phyloP scores from a whole-genome alignment of 2,888 invertebrate genomes.

The Conomelus anceps region DNA sequence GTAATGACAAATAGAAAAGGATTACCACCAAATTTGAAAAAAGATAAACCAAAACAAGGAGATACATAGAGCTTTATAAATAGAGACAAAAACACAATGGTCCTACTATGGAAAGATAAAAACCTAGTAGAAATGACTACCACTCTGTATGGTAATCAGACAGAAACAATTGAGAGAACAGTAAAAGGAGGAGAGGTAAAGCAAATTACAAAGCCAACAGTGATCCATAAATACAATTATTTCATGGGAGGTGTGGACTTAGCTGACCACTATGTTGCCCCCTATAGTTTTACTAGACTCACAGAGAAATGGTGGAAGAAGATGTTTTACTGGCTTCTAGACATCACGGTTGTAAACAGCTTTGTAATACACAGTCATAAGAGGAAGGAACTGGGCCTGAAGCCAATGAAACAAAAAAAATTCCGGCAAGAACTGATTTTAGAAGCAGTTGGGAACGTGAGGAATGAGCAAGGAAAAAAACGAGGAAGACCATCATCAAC shows the following conservation, averaged over 20 bases:
- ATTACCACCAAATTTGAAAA: neutral
- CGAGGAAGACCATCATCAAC: neutral
- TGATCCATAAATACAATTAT: neutral
- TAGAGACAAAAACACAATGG: no score
- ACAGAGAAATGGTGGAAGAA: neutral
- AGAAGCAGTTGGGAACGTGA: neutral
- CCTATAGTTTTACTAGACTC: neutral
- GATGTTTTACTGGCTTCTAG: neutral
- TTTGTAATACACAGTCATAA: neutral
- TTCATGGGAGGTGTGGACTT: neutral
- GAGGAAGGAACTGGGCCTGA: no score
- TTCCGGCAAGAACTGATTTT: neutral
- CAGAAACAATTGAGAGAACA: neutral
- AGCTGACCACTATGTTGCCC: neutral
- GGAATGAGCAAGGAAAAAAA: neutral
- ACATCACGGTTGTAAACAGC: neutral
- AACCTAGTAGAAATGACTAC: no score
- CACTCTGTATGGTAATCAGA: neutral
- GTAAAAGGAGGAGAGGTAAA: neutral
- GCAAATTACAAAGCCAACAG: neutral
- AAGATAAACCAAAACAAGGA: neutral
- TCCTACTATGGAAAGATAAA: no score
- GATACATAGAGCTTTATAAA: neutral
- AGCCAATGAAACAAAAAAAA: neutral
- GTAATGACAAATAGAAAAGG: slow-evolving; percentile 10